phyloP scores from a whole-genome alignment of 2,113 vertebrate species.

The Dromaius novaehollandiae region DNA sequence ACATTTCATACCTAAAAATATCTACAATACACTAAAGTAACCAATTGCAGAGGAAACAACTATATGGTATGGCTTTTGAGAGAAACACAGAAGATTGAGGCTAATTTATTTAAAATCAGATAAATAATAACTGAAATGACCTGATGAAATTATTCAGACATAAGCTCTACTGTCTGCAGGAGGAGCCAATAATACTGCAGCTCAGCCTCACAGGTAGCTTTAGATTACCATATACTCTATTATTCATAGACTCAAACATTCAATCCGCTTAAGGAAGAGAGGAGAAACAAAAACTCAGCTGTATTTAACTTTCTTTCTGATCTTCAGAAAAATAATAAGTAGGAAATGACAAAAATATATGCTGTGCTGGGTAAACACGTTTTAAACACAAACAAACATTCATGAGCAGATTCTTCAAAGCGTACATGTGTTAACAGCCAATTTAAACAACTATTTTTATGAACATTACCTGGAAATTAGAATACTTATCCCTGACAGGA shows the following conservation, averaged over 20 bases:
- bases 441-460: conserved; percentile 10
- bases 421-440: background rate
- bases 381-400: conserved; percentile 10
- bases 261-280: background rate
- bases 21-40: background rate
- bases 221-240: background rate
- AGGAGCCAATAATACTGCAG: conserved; percentile 39
- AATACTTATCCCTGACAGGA: background rate
- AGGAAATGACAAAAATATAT: background rate
- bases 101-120: conserved; percentile 10
- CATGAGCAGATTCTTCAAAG: background rate
- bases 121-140: background rate
- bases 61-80: background rate
- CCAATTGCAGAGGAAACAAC: background rate
- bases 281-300: background rate
- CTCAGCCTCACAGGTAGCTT: conserved; percentile 40
- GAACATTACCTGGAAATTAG: background rate
- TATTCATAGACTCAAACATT: background rate
- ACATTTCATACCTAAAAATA: background rate
- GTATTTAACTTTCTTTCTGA: background rate
- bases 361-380: background rate
- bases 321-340: background rate
- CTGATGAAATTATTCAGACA: conserved; percentile 21
- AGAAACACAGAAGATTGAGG: background rate
- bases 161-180: conserved; percentile 30